These are phyloP conservation scores for Dicycla oo DNA, from an alignment of 2,888 invertebrate genomes.

Conservation along the genomic window DNA sequence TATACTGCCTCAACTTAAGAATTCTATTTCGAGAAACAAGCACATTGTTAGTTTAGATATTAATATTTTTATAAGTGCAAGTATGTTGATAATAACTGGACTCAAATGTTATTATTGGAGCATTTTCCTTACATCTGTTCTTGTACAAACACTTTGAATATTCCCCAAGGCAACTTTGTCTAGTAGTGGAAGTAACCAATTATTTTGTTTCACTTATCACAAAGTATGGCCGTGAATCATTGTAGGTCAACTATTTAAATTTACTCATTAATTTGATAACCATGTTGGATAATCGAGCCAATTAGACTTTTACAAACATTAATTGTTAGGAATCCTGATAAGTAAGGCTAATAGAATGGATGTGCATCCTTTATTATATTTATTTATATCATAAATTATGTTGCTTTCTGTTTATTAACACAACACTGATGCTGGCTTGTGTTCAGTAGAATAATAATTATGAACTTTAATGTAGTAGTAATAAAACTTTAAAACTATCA, in stretches of 20 bases:
- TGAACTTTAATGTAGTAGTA: too few relatives aligned
- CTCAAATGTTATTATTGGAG: constrained; percentile 1
- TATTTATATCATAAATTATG: constrained; percentile 18
- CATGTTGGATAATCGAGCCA: constrained; percentile 56
- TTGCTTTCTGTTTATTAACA: constrained; percentile 2
- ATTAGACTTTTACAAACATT: constrained; percentile 60
- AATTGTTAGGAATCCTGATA: constrained; percentile 61
- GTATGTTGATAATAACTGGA: not conserved
- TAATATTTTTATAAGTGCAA: not conserved
- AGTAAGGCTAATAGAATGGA: constrained; percentile 51
- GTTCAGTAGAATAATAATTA: not conserved
- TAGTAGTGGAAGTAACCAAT: constrained; percentile 49
- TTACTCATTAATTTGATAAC: constrained; percentile 63
- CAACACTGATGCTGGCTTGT: constrained; percentile 4
- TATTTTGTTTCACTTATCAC: constrained; percentile 55
- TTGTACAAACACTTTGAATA: constrained; percentile 7
- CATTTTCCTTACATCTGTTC: not conserved
- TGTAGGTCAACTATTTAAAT: constrained; percentile 64
- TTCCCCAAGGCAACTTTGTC: constrained; percentile 31
- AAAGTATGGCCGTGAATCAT: constrained; percentile 51
- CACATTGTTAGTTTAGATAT: not conserved
- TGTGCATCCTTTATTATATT: constrained; percentile 35
- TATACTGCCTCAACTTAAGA: not conserved
- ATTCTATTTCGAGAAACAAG: not conserved
- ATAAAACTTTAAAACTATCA: not conserved